phyloP scores from a whole-genome alignment of 1,140 invertebrate species.

The Rhynchophorus ferrugineus region DNA sequence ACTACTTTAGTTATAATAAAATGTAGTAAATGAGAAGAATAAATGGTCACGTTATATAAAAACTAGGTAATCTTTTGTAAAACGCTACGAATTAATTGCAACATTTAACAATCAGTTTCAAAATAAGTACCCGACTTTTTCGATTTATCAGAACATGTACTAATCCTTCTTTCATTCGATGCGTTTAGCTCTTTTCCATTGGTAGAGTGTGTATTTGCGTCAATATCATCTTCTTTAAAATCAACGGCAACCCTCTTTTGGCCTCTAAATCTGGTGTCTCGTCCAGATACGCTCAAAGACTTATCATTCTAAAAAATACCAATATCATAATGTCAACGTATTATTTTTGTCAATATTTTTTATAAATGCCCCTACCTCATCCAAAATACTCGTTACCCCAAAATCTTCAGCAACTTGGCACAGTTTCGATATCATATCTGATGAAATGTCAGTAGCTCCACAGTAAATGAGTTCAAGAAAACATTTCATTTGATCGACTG shows the following conservation, averaged over 20 bases:
- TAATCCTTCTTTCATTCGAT: constrained; percentile 6
- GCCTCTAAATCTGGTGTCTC: constrained; percentile 28
- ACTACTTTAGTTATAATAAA: too few relatives aligned
- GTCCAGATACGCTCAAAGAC: constrained; percentile 4
- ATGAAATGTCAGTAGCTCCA: constrained; percentile 29
- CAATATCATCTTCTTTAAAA: constrained; percentile 21
- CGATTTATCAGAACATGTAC: constrained; percentile 14
- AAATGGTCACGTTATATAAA: neutral
- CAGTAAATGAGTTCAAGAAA: constrained; percentile 34
- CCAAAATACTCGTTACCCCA: constrained; percentile 28
- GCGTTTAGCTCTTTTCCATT: too few relatives aligned
- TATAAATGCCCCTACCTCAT: constrained; percentile 9
- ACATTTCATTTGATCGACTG: constrained; percentile 23
- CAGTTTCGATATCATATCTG: constrained; percentile 23
- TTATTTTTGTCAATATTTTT: neutral
- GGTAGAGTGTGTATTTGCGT: too few relatives aligned
- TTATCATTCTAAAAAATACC: constrained; percentile 15
- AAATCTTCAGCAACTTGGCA: constrained; percentile 30
- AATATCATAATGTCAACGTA: neutral
- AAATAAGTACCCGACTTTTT: constrained; percentile 13
- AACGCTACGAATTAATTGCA: too few relatives aligned
- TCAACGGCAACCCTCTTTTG: constrained; percentile 31
- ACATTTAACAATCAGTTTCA: too few relatives aligned
- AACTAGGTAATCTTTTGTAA: too few relatives aligned
- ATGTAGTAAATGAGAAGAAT: neutral